A percentile compares a stretch with the other conserved stretches of the same genome.
phyloP scores from a whole-genome alignment of 2,113 vertebrate species.

The Daubentonia madagascariensis region DNA sequence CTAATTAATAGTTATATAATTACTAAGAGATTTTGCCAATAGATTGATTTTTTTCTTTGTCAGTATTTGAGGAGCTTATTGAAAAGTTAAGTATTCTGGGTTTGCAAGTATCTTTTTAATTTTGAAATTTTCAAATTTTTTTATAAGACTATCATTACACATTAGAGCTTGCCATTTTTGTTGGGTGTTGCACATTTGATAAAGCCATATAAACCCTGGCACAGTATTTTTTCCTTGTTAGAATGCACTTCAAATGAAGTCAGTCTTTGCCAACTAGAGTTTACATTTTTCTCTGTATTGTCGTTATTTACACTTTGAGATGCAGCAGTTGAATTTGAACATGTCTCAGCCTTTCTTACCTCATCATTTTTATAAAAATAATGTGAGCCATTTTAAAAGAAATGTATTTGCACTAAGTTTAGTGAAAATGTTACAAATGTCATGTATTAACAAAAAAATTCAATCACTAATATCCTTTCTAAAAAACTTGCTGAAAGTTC shows the following conservation, averaged over 20 bases:
- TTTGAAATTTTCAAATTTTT: background rate
- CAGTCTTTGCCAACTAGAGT: background rate
- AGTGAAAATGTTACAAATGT: background rate
- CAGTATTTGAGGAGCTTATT: background rate
- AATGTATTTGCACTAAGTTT: background rate
- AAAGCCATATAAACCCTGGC: background rate
- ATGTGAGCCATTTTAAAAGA: background rate
- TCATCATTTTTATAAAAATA: slow-evolving; percentile 25
- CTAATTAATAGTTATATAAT: background rate
- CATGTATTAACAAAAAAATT: background rate
- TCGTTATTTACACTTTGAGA: background rate
- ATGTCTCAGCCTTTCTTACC: background rate
- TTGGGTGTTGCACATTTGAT: background rate
- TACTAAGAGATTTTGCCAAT: background rate
- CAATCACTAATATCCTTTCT: background rate
- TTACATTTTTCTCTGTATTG: background rate
- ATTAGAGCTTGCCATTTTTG: background rate
- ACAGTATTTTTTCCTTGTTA: background rate
- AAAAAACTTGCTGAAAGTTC: background rate
- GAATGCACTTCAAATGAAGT: background rate
- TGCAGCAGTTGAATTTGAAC: background rate
- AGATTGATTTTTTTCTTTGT: background rate
- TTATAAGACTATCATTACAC: background rate
- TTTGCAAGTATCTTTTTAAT: background rate
- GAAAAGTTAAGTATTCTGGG: background rate